phyloP scores from a whole-genome alignment of 2,113 vertebrate genomes.

The Rhabdomys dilectus region DNA sequence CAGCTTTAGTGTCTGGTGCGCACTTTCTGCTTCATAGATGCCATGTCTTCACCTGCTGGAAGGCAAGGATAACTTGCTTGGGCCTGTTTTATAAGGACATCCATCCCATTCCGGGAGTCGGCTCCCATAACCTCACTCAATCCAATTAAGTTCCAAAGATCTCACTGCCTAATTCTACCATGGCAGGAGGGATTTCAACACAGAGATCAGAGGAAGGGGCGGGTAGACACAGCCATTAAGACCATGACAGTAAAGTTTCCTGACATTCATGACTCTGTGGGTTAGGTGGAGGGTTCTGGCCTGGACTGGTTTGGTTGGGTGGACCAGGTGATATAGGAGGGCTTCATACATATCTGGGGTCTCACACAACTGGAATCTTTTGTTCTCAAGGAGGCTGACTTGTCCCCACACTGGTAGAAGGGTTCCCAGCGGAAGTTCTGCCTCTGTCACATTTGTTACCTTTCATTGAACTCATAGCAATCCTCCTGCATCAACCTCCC shows the following conservation, averaged over 20 bases:
- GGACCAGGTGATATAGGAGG: not conserved
- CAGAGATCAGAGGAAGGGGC: not conserved
- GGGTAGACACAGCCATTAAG: not conserved
- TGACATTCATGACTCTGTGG: not conserved
- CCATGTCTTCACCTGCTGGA: not conserved
- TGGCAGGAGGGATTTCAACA: not conserved
- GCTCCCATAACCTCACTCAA: not conserved
- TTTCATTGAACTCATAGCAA: not conserved
- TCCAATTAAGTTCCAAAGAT: not conserved
- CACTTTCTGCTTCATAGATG: not conserved
- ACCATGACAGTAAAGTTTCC: not conserved
- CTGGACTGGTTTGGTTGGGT: not conserved
- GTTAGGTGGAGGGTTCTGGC: not conserved
- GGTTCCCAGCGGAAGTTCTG: not conserved
- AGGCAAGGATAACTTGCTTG: not conserved
- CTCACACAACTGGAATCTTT: not conserved
- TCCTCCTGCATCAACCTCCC: not conserved
- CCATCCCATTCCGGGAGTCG: not conserved
- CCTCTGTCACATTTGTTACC: not conserved
- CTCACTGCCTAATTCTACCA: not conserved
- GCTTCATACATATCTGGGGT: not conserved
- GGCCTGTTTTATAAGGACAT: not conserved
- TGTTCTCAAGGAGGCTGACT: not conserved
- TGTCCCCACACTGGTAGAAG: not conserved
- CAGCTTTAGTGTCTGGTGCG: not conserved